phyloP scores from a whole-genome alignment of 2,797 vertebrate species.

The Todus mexicanus region DNA sequence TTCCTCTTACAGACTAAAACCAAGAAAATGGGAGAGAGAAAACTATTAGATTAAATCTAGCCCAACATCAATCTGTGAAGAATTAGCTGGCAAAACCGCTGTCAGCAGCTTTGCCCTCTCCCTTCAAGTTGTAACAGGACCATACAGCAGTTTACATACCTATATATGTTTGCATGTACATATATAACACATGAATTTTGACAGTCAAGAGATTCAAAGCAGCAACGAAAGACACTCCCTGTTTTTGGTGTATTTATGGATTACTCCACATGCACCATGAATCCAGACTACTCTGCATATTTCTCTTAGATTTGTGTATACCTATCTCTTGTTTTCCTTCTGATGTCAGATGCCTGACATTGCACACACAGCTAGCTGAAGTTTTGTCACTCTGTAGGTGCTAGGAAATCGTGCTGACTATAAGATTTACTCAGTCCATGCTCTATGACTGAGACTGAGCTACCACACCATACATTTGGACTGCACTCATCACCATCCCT shows the following conservation, averaged over 20 bases:
- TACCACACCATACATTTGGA: neutral
- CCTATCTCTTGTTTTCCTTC: neutral
- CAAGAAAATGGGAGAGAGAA: neutral
- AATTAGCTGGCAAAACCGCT: neutral
- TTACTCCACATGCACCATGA: neutral
- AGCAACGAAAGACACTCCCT: neutral
- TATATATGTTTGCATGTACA: fast-evolving
- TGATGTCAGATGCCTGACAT: neutral
- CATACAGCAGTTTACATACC: neutral
- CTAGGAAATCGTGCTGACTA: neutral
- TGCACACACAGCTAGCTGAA: neutral
- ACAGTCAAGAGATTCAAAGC: neutral
- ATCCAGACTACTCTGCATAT: neutral
- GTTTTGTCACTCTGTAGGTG: neutral
- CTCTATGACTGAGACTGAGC: neutral
- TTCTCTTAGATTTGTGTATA: neutral
- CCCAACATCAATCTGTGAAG: neutral
- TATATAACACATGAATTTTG: neutral
- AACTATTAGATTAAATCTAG: neutral
- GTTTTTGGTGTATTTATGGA: neutral
- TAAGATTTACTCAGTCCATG: neutral
- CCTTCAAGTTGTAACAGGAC: neutral
- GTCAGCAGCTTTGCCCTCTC: neutral
- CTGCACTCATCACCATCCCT: neutral
- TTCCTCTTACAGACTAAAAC: neutral